Conservation (phyloP, 2,888 invertebrate species). For the Pteria penguin region DNA sequence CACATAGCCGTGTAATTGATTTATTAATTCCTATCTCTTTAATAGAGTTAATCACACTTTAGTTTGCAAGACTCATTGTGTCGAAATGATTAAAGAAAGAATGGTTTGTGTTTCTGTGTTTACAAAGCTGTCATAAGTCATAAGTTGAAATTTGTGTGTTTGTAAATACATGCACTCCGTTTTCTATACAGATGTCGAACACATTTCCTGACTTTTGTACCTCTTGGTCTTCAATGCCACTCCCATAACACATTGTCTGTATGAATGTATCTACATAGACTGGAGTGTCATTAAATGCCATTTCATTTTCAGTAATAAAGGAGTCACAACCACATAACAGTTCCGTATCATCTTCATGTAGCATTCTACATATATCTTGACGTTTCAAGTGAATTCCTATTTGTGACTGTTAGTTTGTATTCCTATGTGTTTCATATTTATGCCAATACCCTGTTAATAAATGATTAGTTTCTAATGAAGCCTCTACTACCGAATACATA, state of each 20-base stretch:
- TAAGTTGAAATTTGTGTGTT: conserved; percentile 3
- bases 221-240: conserved; percentile 17
- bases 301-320: conserved; percentile 23
- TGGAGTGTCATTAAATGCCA: conserved; percentile 32
- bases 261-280: conserved; percentile 25
- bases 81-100: neutral
- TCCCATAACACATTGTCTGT: conserved; percentile 19
- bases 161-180: no score
- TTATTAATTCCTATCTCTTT: conserved; percentile 20
- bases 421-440: neutral
- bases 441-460: no score
- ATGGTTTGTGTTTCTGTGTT: conserved; percentile 6
- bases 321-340: conserved; percentile 1
- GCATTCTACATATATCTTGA: neutral
- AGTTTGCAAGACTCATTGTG: conserved; percentile 8
- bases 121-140: neutral
- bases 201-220: conserved; percentile 3
- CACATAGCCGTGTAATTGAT: conserved; percentile 27
- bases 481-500: no score
- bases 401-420: neutral
- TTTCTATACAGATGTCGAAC: no score
- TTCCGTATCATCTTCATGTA: neutral
- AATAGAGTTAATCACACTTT: conserved; percentile 13
- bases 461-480: no score
- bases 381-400: no score